These are phyloP conservation scores for Varecia variegata DNA, from an alignment of 2,797 vertebrate genomes.

Conservation along the genomic window DNA sequence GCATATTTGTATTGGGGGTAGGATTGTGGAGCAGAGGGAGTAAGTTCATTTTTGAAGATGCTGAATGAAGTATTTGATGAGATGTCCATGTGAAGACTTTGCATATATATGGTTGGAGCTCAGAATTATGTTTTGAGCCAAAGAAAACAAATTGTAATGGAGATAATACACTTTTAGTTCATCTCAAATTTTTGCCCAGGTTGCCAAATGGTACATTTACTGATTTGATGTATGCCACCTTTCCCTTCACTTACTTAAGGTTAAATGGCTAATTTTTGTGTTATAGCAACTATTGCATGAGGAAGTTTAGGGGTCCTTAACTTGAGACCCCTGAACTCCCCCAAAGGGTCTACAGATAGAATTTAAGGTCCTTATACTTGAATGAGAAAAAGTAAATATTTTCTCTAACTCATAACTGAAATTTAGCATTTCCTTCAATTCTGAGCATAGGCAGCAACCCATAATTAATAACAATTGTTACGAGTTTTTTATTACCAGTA, in stretches of 20 bases:
- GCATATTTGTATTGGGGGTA: background rate
- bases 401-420: background rate
- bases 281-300: background rate
- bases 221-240: background rate
- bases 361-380: conserved; percentile 25
- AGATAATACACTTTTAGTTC: background rate
- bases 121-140: background rate
- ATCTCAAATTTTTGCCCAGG: background rate
- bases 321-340: background rate
- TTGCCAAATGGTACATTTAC: background rate
- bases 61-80: background rate
- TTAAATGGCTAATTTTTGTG: conserved; percentile 4
- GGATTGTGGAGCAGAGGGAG: background rate
- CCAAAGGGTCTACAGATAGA: background rate
- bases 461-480: background rate
- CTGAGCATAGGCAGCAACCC: background rate
- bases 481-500: conserved; percentile 30
- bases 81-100: background rate
- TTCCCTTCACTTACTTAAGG: background rate
- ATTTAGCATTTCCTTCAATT: conserved; percentile 25
- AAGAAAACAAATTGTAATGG: conserved; percentile 17
- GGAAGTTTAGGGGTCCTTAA: background rate
- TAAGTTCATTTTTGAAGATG: background rate
- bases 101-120: background rate
- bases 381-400: background rate